Conservation (phyloP, 2,888 invertebrate genomes). For the Perizoma flavofasciatum region DNA sequence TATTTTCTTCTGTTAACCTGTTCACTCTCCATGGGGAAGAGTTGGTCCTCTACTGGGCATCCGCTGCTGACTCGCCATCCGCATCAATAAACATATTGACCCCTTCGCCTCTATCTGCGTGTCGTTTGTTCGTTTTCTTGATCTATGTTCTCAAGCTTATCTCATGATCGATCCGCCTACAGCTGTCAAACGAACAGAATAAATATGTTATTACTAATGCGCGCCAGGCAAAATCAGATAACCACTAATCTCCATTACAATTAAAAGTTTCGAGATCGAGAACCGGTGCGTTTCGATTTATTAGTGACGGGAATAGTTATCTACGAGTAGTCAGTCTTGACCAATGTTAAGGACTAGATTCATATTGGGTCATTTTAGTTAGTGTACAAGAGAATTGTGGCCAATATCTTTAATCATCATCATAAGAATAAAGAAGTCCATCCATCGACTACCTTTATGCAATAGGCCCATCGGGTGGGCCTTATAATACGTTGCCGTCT, state of each 20-base stretch:
- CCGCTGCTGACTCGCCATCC: too few relatives aligned
- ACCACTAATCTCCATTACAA: slow-evolving; percentile 80
- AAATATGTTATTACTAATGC: slow-evolving; percentile 82
- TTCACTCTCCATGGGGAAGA: too few relatives aligned
- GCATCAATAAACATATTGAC: neutral
- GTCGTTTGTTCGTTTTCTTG: slow-evolving; percentile 1
- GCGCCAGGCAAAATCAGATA: slow-evolving; percentile 75
- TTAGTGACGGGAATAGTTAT: slow-evolving; percentile 25
- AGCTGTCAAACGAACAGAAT: slow-evolving; percentile 80
- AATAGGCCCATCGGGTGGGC: too few relatives aligned
- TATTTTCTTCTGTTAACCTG: neutral
- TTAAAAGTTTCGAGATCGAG: slow-evolving; percentile 74
- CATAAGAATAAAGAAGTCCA: too few relatives aligned
- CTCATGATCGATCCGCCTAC: slow-evolving; percentile 74
- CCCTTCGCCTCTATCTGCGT: slow-evolving; percentile 46
- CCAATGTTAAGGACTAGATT: too few relatives aligned
- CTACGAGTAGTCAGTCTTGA: too few relatives aligned
- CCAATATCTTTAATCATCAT: too few relatives aligned
- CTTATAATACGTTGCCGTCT: too few relatives aligned
- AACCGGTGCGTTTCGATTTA: slow-evolving; percentile 49
- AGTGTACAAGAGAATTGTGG: too few relatives aligned
- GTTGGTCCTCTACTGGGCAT: too few relatives aligned
- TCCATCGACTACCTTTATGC: too few relatives aligned
- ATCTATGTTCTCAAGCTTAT: slow-evolving; percentile 59
- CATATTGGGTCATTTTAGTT: too few relatives aligned